Evolutionary conservation across 2,797 vertebrate genomes (phyloP).

Genomic region (Pseudomugil gertrudae): DNA sequence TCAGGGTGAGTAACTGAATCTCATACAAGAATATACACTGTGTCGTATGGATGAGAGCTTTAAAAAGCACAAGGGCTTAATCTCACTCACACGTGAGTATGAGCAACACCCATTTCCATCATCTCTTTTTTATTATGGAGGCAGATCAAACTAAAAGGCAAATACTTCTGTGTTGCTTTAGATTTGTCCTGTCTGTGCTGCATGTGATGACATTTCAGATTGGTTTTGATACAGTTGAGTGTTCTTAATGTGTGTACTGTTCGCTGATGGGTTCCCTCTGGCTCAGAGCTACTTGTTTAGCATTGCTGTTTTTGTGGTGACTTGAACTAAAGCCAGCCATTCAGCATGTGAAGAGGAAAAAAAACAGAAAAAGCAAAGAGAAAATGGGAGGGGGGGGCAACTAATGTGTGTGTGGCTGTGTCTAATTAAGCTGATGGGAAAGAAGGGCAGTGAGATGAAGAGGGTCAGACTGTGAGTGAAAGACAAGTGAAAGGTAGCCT

Average conservation of each 20-base stretch:
- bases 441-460: slow-evolving; percentile 37
- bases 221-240: slow-evolving; percentile 18
- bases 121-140: neutral
- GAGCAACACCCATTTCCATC: slow-evolving; percentile 6
- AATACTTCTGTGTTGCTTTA: slow-evolving; percentile 19
- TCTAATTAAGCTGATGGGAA: slow-evolving; percentile 77
- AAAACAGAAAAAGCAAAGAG: slow-evolving; percentile 23
- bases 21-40: slow-evolving; percentile 19
- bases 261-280: slow-evolving; percentile 46
- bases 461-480: slow-evolving; percentile 61
- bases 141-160: neutral
- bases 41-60: slow-evolving; percentile 25
- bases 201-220: slow-evolving; percentile 32
- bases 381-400: slow-evolving; percentile 20
- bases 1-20: slow-evolving; percentile 64
- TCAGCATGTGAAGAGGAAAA: slow-evolving; percentile 56
- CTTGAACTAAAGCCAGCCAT: slow-evolving; percentile 75
- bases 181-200: slow-evolving; percentile 9
- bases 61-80: slow-evolving; percentile 26
- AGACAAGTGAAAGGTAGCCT: slow-evolving; percentile 49
- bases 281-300: slow-evolving; percentile 68
- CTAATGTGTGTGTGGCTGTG: slow-evolving; percentile 76
- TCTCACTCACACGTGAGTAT: slow-evolving; percentile 6
- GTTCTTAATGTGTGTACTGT: slow-evolving; percentile 40
- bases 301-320: slow-evolving; percentile 53